These are phyloP conservation scores for Cheilosia variabilis DNA, from an alignment of 2,888 invertebrate genomes.

Conservation along the genomic window DNA sequence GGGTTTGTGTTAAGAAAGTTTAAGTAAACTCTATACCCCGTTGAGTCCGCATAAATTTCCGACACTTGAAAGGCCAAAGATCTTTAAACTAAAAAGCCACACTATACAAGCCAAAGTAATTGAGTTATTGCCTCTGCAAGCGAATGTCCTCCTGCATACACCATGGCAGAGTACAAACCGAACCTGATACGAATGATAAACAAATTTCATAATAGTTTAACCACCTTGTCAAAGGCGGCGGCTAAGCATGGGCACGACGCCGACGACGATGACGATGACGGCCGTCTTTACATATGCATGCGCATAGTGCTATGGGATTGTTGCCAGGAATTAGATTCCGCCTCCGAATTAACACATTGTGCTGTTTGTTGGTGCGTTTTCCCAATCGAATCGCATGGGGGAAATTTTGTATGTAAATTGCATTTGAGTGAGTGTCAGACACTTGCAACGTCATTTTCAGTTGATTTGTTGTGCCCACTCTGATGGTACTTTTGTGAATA, in stretches of 20 bases:
- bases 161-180: constrained; percentile 26
- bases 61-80: constrained; percentile 27
- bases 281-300: constrained; percentile 23
- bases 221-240: constrained; percentile 60
- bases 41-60: constrained; percentile 5
- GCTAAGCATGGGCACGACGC: constrained; percentile 2
- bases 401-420: constrained; percentile 70
- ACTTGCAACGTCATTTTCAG: constrained; percentile 72
- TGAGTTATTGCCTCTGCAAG: constrained; percentile 60
- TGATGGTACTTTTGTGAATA: constrained; percentile 61
- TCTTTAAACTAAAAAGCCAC: constrained; percentile 28
- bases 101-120: constrained; percentile 32
- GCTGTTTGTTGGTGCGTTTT: constrained; percentile 29
- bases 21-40: not conserved
- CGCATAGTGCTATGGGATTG: constrained; percentile 24
- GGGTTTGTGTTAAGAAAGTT: not conserved
- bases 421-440: constrained; percentile 69
- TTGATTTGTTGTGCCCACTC: constrained; percentile 71
- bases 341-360: constrained; percentile 69
- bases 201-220: constrained; percentile 72
- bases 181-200: constrained; percentile 72
- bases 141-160: constrained; percentile 27
- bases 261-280: constrained; percentile 24
- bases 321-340: constrained; percentile 63
- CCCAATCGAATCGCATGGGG: constrained; percentile 14